These are phyloP conservation scores for Glomeris maerens DNA, from an alignment of 1,140 invertebrate species.

Conservation along the genomic window DNA sequence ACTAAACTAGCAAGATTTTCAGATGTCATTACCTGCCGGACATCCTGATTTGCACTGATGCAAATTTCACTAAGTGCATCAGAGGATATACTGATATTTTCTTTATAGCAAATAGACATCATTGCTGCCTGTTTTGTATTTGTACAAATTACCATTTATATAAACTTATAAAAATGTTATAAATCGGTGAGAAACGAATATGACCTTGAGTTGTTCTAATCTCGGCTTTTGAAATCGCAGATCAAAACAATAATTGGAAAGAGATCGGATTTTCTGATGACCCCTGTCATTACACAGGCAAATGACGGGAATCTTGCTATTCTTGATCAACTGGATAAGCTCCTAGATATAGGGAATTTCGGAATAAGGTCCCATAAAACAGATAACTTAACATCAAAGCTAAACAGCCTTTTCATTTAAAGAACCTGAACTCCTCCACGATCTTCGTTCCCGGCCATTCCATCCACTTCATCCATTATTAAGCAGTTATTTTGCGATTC, in stretches of 20 bases:
- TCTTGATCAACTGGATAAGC: constrained; percentile 83
- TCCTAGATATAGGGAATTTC: constrained; percentile 39
- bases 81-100: constrained; percentile 64
- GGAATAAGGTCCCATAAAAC: background rate
- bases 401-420: background rate
- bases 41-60: constrained; percentile 73
- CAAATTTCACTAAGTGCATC: constrained; percentile 72
- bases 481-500: constrained; percentile 57
- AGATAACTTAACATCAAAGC: constrained; percentile 9
- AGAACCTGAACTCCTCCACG: constrained; percentile 70
- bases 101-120: constrained; percentile 81
- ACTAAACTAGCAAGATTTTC: background rate
- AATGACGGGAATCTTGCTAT: constrained; percentile 78
- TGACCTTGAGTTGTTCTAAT: constrained; percentile 77
- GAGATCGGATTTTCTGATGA: constrained; percentile 81
- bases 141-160: constrained; percentile 3
- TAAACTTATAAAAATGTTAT: background rate
- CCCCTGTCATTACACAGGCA: constrained; percentile 98
- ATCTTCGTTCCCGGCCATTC: constrained; percentile 99
- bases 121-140: constrained; percentile 58
- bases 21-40: constrained; percentile 65
- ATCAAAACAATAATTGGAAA: constrained; percentile 92
- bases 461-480: constrained; percentile 99
- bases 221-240: constrained; percentile 61
- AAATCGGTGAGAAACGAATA: background rate